Percentiles rank a stretch among this genome's conserved stretches.
These are phyloP conservation scores for Heteronetta atricapilla DNA, from an alignment of 2,113 vertebrate species.

Conservation along the genomic window DNA sequence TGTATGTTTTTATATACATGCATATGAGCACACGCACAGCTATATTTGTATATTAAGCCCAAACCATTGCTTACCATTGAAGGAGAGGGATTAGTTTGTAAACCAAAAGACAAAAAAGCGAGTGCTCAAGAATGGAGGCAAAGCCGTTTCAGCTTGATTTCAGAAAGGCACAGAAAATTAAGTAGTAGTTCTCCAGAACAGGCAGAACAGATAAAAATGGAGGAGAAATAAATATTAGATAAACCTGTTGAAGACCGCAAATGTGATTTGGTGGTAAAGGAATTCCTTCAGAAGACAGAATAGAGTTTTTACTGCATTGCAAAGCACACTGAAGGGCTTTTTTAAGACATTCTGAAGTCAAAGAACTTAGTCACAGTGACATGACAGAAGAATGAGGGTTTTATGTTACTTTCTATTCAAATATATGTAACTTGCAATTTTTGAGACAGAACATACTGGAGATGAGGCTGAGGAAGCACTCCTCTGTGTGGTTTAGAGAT, in stretches of 20 bases:
- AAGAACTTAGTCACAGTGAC: background rate
- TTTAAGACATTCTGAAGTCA: background rate
- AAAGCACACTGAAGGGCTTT: background rate
- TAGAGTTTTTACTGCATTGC: background rate
- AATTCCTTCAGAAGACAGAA: background rate
- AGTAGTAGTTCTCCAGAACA: background rate
- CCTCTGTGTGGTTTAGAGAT: background rate
- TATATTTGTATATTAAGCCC: background rate
- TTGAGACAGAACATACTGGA: background rate
- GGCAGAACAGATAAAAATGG: background rate
- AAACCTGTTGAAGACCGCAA: background rate
- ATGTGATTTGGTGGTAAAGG: background rate
- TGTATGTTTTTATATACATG: background rate
- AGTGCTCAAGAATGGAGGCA: background rate
- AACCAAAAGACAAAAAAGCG: background rate
- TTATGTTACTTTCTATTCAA: background rate
- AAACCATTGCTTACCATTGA: background rate
- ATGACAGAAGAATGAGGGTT: background rate
- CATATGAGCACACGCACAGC: fast-evolving
- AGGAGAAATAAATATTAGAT: background rate
- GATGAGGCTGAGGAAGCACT: background rate
- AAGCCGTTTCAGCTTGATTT: background rate
- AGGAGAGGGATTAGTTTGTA: background rate
- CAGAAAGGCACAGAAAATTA: background rate
- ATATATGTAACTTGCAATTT: background rate